These are phyloP conservation scores for Lasioglossum marginatum DNA, from an alignment of 2,888 invertebrate species.

Conservation along the genomic window DNA sequence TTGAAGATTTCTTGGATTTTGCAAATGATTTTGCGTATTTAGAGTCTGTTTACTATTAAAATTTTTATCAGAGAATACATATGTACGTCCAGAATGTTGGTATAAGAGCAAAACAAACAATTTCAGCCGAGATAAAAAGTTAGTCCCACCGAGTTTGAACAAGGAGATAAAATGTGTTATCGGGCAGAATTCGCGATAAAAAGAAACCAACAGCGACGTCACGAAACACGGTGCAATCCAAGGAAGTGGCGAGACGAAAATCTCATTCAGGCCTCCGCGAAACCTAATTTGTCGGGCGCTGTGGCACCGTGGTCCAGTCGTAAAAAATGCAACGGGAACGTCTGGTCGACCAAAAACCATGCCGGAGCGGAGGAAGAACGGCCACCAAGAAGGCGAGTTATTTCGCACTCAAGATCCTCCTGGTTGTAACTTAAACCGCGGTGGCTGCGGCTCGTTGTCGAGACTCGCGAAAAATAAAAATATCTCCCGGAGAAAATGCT, in stretches of 20 bases:
- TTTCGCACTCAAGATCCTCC: slow-evolving; percentile 56
- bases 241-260: slow-evolving; percentile 35
- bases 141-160: neutral
- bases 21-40: neutral
- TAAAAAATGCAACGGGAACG: slow-evolving; percentile 62
- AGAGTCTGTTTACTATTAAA: neutral
- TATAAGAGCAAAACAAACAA: neutral
- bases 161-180: neutral
- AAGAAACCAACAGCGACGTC: neutral
- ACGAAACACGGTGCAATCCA: slow-evolving; percentile 3
- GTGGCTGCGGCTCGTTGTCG: slow-evolving; percentile 52
- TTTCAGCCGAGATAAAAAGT: neutral
- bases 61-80: neutral
- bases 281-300: slow-evolving; percentile 61
- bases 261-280: slow-evolving; percentile 45
- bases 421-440: slow-evolving; percentile 55
- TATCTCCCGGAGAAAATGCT: slow-evolving; percentile 33
- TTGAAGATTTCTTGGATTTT: neutral
- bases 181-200: neutral
- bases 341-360: slow-evolving; percentile 41
- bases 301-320: slow-evolving; percentile 40
- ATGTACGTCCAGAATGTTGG: neutral
- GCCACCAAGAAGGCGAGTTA: slow-evolving; percentile 59
- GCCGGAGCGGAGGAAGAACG: slow-evolving; percentile 19
- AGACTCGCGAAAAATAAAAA: slow-evolving; percentile 44